These are phyloP conservation scores for Drepana falcataria DNA, from an alignment of 2,888 invertebrate species.

Conservation along the genomic window DNA sequence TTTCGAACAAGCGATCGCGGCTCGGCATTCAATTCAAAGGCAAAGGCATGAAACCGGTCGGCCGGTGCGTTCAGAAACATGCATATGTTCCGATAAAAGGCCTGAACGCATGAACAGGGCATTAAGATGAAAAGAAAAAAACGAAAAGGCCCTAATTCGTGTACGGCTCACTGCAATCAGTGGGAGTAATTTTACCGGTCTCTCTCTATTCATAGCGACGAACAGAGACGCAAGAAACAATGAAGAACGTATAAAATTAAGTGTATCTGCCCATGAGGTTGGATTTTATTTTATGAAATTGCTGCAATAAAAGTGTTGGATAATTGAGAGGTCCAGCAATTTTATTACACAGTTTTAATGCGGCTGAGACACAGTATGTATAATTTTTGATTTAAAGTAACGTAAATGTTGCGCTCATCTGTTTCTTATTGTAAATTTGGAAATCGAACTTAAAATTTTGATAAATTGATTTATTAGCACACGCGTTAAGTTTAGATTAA, in stretches of 20 bases:
- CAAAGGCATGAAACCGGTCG: conserved; percentile 68
- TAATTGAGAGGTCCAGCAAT: conserved; percentile 63
- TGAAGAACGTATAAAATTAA: conserved; percentile 66
- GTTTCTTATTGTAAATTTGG: neutral
- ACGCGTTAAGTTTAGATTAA: too few relatives aligned
- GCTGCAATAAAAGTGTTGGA: conserved; percentile 66
- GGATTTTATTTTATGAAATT: conserved; percentile 69
- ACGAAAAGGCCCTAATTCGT: conserved; percentile 71
- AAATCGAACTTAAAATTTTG: neutral
- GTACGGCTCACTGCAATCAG: conserved; percentile 74
- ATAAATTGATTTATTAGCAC: neutral
- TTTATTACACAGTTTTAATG: conserved; percentile 39
- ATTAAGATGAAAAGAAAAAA: conserved; percentile 64
- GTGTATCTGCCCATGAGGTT: conserved; percentile 62
- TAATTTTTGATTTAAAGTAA: conserved; percentile 3
- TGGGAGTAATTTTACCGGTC: conserved; percentile 64
- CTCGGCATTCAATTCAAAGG: conserved; percentile 64
- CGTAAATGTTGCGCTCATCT: neutral
- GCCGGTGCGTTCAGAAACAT: conserved; percentile 61
- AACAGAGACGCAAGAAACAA: conserved; percentile 43
- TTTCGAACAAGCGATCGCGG: conserved; percentile 41
- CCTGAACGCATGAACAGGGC: conserved; percentile 71
- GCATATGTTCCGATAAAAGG: conserved; percentile 75
- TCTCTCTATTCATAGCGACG: conserved; percentile 30
- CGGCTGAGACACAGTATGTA: conserved; percentile 3